Evolutionary conservation across 1,140 invertebrate genomes (phyloP).

Genomic region (Tenebrio molitor): DNA sequence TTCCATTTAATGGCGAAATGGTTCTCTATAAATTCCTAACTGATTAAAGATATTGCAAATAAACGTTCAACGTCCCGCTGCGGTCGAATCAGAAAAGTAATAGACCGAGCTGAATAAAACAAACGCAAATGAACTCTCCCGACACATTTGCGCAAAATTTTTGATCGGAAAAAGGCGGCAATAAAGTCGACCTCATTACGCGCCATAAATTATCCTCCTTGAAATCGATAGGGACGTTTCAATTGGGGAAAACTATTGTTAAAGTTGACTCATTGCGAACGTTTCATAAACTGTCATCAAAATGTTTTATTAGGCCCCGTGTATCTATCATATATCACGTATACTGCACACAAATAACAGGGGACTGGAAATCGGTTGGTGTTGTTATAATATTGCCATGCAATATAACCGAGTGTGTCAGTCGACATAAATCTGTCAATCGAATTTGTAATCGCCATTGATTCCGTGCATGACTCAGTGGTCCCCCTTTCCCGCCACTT

Average conservation of each 20-base stretch:
- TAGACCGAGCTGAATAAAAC: conserved; percentile 39
- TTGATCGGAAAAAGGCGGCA: conserved; percentile 19
- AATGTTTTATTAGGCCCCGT: conserved; percentile 52
- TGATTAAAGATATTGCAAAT: conserved; percentile 54
- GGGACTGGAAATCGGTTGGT: conserved; percentile 47
- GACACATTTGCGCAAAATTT: conserved; percentile 7
- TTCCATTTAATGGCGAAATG: conserved; percentile 41
- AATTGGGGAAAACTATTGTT: conserved; percentile 48
- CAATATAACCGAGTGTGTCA: conserved; percentile 38
- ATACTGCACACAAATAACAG: conserved; percentile 48
- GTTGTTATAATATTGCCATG: conserved; percentile 40
- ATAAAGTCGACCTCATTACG: conserved; percentile 43
- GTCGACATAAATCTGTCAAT: conserved; percentile 44
- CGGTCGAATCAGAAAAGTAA: conserved; percentile 48
- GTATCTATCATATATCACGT: conserved; percentile 54
- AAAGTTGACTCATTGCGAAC: conserved; percentile 52
- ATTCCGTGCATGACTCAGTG: conserved; percentile 26
- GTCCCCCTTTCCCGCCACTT: conserved; percentile 2
- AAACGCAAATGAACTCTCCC: conserved; percentile 33
- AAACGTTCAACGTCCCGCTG: conserved; percentile 49
- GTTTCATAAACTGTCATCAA: conserved; percentile 51
- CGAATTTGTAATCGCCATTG: conserved; percentile 45
- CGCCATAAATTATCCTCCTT: conserved; percentile 42
- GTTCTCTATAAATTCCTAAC: conserved; percentile 49
- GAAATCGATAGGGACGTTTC: conserved; percentile 42